Base-by-base conservation (phyloP, 2,797 vertebrate genomes). In the Ceryle rudis region DNA sequence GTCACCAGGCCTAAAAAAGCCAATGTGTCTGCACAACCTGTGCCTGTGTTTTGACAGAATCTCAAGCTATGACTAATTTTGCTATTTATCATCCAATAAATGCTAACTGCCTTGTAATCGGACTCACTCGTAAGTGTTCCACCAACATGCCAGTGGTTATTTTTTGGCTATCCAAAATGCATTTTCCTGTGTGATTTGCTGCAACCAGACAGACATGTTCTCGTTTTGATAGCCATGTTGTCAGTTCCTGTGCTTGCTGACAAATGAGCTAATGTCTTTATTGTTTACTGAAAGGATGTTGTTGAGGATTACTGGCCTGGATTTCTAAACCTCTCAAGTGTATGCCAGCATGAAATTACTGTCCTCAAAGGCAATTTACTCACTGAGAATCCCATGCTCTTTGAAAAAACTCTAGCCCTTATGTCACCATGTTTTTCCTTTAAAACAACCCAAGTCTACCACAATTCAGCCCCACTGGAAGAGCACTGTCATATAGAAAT, bases 291-390 rank as follows among this genome's bases (percentile, higher is more conserved):
- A 82, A 93, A 84, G n/a, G 73, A 82, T 90, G 74, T 49, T 90
- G 37, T 39, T 78, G 70, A 84, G 62, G 33, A 89, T 94, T 93
- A 84, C 55, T 86, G 86, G 74, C 71, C 61, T 77, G 86, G 44
- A 73, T 77, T 93, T 94, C 65, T 64, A 89, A 95, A 86, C 66
- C 82, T 93, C 83, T 70, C 58, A 75, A 90, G 73, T 67, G 77
- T 90, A 71, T n/a, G 33, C 73, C 42, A 41, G 88, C 74, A 87
- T 92, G 83, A 95, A 95, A 94, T 93, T 64, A 89, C 81, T 89
- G 41, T 51, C 41, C 74, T 90, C 74, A 89, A 80, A 95, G 64
- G 52, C 71, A 95, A 54, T 86, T 95, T 90, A 41, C 26, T 70
- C 41, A n/a, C 65, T 55, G 69, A 89, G 80, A 89, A 84, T 64